phyloP scores from a whole-genome alignment of 2,113 vertebrate genomes.

The Orcinus orca region DNA sequence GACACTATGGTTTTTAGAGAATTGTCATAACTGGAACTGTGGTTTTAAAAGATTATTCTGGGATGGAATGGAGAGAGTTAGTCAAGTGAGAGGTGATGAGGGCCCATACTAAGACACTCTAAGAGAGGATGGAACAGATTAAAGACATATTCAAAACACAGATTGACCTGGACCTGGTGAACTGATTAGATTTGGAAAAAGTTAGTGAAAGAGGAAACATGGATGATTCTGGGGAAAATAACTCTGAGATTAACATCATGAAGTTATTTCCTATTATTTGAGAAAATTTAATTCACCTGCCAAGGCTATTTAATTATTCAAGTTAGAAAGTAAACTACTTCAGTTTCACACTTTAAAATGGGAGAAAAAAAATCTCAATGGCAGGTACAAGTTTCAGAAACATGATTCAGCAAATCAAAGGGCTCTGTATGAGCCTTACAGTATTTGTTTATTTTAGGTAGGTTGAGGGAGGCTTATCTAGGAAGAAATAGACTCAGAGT shows the following conservation, averaged over 20 bases:
- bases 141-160: neutral
- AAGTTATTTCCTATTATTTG: conserved; percentile 49
- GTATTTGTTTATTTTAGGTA: neutral
- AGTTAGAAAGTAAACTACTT: conserved; percentile 43
- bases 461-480: neutral
- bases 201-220: neutral
- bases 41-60: neutral
- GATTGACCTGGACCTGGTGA: neutral
- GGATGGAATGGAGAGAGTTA: neutral
- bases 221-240: conserved; percentile 41
- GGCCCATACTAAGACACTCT: neutral
- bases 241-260: conserved; percentile 35
- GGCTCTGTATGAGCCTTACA: neutral
- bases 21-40: neutral
- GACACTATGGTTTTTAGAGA: neutral
- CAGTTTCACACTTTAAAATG: conserved; percentile 16
- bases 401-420: neutral
- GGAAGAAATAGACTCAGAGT: neutral
- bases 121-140: neutral
- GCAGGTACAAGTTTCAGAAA: conserved; percentile 4
- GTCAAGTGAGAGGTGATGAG: neutral
- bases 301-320: conserved; percentile 37
- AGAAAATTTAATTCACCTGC: neutral
- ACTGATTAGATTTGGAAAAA: neutral
- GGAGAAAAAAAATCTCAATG: neutral